Base-by-base conservation (phyloP, 2,888 invertebrate species). In the Salpingus planirostris region DNA sequence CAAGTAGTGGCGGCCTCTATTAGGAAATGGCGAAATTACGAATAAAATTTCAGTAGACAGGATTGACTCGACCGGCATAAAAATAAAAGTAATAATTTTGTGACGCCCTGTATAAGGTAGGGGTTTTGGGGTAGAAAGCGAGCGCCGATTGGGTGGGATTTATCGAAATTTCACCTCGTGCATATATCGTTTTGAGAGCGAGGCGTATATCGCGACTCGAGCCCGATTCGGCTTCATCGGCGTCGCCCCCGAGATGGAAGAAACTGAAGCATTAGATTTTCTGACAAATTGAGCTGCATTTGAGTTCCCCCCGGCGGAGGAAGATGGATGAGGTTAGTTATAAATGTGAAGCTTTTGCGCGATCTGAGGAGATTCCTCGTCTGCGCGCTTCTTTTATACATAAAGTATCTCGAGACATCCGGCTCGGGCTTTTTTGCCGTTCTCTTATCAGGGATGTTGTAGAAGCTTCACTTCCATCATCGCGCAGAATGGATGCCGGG, bases 271-370 rank as follows among this genome's bases (percentile, higher is more conserved):
- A 63, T 65, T 62, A 65, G 63, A 66, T 65, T 65, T 65, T 64
- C 65, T 65, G 65, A 67, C 67, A 67, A 67, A 67, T 67, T 65
- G 65, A 64, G 65, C 65, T 65, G 65, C 66, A 64, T 65, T 65
- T 63, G 63, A 63, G 64, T 60, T 57, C 52, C 57, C 60, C 58
- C 52, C 46, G 33, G 54, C 53, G 59, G 61, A 66, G 57, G 62
- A 67, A 67, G 67, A 67, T 67, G 65, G 67, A 67, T 67, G 66
- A 66, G 65, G 65, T 64, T 66, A 66, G 67, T 67, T 67, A 67
- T 67, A 67, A 66, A 67, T 66, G 66, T 67, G 66, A 65, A 64
- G 66, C 65, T 65, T 66, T 64, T 59, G 61, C 62, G 56, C 62
- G 62, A 63, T 62, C 59, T 57, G 57, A 54, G 59, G 57, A 59